These are phyloP conservation scores for Drosophila eugracilis DNA, from an alignment of 1,140 invertebrate genomes.

Conservation along the genomic window DNA sequence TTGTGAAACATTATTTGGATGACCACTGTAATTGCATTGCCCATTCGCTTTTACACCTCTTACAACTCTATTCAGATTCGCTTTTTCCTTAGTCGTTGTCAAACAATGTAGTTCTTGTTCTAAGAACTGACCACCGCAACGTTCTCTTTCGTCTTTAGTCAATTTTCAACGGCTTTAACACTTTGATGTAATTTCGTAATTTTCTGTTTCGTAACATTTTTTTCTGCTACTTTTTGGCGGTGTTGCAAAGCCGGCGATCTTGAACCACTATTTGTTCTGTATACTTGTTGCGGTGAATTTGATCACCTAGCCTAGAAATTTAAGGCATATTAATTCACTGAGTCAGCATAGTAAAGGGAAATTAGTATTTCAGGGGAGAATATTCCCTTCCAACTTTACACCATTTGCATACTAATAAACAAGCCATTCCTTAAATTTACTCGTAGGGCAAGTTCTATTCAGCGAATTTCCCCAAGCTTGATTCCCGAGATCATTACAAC, in stretches of 20 bases:
- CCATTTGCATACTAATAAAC: slow-evolving; percentile 22
- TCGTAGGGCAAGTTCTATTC: not conserved
- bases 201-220: slow-evolving; percentile 14
- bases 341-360: slow-evolving; percentile 2
- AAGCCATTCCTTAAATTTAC: slow-evolving; percentile 14
- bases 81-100: slow-evolving; percentile 39
- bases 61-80: slow-evolving; percentile 54
- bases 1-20: no score
- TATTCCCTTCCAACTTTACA: slow-evolving; percentile 3
- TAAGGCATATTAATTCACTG: slow-evolving; percentile 5
- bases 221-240: slow-evolving; percentile 6
- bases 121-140: slow-evolving; percentile 46
- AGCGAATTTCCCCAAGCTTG: no score
- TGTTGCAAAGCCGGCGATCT: slow-evolving; percentile 27
- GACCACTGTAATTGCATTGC: slow-evolving; percentile 10
- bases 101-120: not conserved
- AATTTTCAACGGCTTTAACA: slow-evolving; percentile 19
- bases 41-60: not conserved
- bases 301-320: not conserved
- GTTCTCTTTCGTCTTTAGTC: slow-evolving; percentile 35
- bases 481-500: slow-evolving; percentile 13
- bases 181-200: slow-evolving; percentile 20
- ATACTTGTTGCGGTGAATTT: slow-evolving; percentile 18
- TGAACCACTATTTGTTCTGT: slow-evolving; percentile 25
- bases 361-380: not conserved